Evolutionary conservation across 1,140 invertebrate genomes (phyloP), one percentile per base, ranked within the genome.

Genomic region (Leucophenga varia): DNA sequence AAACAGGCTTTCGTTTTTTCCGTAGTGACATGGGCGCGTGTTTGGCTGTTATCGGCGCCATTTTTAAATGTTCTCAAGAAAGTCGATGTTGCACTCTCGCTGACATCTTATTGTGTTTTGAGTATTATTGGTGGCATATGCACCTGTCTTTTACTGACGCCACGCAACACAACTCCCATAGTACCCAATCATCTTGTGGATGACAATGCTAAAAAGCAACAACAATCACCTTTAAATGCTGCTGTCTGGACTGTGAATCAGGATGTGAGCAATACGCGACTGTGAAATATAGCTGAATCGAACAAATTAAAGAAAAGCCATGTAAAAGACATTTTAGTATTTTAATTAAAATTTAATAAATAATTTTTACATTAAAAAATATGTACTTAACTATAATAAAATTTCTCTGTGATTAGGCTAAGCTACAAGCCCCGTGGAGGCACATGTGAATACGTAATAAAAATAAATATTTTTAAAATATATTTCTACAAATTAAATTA

Each of bases 21-120:
- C 1, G 68, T 74, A n/a, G 63, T 74, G 18, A 71, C 65, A 3
- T 72, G 63, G 52, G 69, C 72, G 3, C 50, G 72, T 1, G 35
- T 74, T 2, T 72, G 65, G 58, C 52, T 74, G 0, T 52, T 74
- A 6, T 68, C 65, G 2, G 72, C 72, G 0, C 72, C 72, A 2
- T 74, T 74, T 42, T 65, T 74, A 32, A 74, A 74, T 36, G 71
- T 74, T 7, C 61, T 74, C 1, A 64, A 46, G 19, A 69, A 58
- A 30, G 64, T 71, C 32, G 64, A 74, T 28, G 58, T 59, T 0
- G 71, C 71, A 1, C 31, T 74, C 14, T 74, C 71, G 0, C 18
- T 74, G 16, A 74, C 61, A 17, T 58, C 68, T 0, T 74, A 72
- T 21, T 57, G 61, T 25, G 54, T 64, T 1, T 55, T 74, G 13